These are phyloP conservation scores for Coronaproctus castanopsis DNA, from an alignment of 2,888 invertebrate genomes.

Conservation along the genomic window DNA sequence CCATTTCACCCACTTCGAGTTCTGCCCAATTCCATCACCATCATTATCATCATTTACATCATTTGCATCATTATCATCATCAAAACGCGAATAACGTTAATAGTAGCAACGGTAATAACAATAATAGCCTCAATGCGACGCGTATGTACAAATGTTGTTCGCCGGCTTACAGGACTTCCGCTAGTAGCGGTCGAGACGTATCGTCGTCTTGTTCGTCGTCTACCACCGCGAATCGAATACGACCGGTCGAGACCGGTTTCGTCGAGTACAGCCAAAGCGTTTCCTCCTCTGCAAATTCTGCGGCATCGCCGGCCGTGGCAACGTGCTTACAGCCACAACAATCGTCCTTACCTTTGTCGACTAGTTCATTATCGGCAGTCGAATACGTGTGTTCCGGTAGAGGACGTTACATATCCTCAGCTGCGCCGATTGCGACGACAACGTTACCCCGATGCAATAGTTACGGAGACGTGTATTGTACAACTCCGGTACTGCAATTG, in stretches of 20 bases:
- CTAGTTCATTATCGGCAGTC: not conserved
- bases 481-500: not conserved
- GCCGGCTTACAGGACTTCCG: not conserved
- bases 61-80: too few species aligned
- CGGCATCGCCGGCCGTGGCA: not conserved
- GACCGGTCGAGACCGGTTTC: not conserved
- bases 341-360: not conserved
- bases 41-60: constrained; percentile 15
- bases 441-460: constrained; percentile 11
- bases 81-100: too few species aligned
- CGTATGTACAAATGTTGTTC: not conserved
- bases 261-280: not conserved
- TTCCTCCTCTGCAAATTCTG: not conserved
- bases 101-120: not conserved
- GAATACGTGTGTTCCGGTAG: not conserved
- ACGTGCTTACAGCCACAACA: not conserved
- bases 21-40: constrained; percentile 13
- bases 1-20: constrained; percentile 3
- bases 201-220: constrained; percentile 2
- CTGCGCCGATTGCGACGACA: not conserved
- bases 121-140: constrained; percentile 8
- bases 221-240: not conserved
- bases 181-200: constrained; percentile 6
- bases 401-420: not conserved
- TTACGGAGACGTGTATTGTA: constrained; percentile 9